Evolutionary conservation across 2,888 invertebrate species (phyloP), one percentile per base, ranked within the genome.

Genomic region (Hipparchia semele): DNA sequence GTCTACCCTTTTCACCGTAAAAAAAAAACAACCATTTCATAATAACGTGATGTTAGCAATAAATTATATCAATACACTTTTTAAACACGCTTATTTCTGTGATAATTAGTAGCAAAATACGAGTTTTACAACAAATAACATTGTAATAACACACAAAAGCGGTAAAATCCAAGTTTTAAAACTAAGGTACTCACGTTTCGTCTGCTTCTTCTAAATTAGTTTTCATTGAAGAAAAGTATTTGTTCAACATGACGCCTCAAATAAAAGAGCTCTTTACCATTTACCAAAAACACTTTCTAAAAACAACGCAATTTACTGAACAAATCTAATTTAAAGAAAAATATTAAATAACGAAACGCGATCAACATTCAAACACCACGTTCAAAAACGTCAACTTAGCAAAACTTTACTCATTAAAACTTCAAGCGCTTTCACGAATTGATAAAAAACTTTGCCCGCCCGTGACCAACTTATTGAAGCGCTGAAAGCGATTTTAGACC

Each of bases 191-290:
- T 58, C 8, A 58, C 58, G 54, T 6, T 4, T 58, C 58, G 3
- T 23, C 8, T 8, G 3, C 8, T 39, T 39, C 39, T 39, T 39
- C 39, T 5, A 39, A 39, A 39, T 39, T 39, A 58, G 58, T 23
- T 58, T 23, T 58, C 58, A 58, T n/a, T 4, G 89, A 89, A 74
- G 85, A 79, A 81, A 90, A 87, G 78, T 84, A 90, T 58, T 88
- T 87, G 33, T 84, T 83, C 49, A 62, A n/a, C 71, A 89, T 66
- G 77, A 79, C 83, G 49, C 12, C 12, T 8, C 7, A 39, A 10
- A 53, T 51, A 23, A 23, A 9, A 23, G n/a, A 46, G 46, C 9
- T n/a, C 46, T 46, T 46, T 9, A 7, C 23, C 23, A 23, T 13
- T 46, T 9, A 39, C 39, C 39, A 1, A 39, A 39, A 39, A 39